phyloP scores from a whole-genome alignment of 1,140 invertebrate species.

The Scaptodrosophila lebanonensis region DNA sequence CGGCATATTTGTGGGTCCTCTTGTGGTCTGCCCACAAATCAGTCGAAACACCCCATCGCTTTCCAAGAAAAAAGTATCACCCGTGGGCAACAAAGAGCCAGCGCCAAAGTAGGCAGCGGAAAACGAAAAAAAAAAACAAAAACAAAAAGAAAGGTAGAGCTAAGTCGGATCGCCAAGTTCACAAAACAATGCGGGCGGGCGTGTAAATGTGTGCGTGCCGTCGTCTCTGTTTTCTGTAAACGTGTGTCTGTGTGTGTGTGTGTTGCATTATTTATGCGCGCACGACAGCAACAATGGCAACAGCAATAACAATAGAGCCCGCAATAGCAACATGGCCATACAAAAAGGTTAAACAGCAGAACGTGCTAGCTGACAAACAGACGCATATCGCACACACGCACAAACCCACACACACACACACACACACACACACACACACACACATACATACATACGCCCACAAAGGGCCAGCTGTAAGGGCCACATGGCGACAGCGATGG shows the following conservation, averaged over 20 bases:
- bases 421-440: conserved; percentile 9
- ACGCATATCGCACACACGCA: conserved; percentile 16
- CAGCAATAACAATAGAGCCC: conserved; percentile 27
- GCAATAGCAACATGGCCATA: conserved; percentile 52
- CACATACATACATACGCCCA: conserved; percentile 21
- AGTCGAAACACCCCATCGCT: too few species aligned
- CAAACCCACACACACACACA: conserved; percentile 9
- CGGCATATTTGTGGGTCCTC: too few species aligned
- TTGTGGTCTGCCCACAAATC: conserved; percentile 33
- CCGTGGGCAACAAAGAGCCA: neutral
- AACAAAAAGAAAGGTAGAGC: conserved; percentile 1
- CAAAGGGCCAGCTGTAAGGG: conserved; percentile 42
- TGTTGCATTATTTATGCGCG: conserved; percentile 60
- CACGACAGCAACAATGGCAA: conserved; percentile 41
- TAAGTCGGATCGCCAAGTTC: conserved; percentile 5
- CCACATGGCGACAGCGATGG: conserved; percentile 55
- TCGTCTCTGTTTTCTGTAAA: conserved; percentile 3
- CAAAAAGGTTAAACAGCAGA: conserved; percentile 55
- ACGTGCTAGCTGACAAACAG: conserved; percentile 44
- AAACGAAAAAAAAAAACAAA: too few species aligned
- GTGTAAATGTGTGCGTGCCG: conserved; percentile 5
- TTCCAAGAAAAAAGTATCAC: too few species aligned
- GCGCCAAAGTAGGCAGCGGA: conserved; percentile 11
- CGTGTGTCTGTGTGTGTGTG: conserved; percentile 20
- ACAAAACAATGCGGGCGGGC: conserved; percentile 15